A percentile compares a stretch with the other conserved stretches of the same genome.
Evolutionary conservation across 2,113 vertebrate genomes (phyloP).

Genomic region (Octodon degus): DNA sequence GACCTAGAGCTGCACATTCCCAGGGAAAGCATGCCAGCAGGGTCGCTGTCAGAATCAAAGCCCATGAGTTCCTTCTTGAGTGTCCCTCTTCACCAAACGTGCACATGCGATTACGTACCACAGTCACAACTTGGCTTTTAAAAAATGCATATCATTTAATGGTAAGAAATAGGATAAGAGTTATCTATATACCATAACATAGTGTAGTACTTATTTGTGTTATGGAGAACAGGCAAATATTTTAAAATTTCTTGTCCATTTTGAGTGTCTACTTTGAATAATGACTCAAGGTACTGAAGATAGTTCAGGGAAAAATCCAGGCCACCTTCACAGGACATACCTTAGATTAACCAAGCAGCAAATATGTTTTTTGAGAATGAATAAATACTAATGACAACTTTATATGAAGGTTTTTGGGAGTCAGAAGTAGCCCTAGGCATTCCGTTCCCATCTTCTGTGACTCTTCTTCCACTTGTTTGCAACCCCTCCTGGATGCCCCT

Average conservation of each 20-base stretch:
- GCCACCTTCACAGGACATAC: not conserved
- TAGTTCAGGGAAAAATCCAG: not conserved
- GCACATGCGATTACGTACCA: not conserved
- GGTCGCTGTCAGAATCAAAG: not conserved
- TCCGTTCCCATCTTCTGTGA: not conserved
- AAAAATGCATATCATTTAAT: not conserved
- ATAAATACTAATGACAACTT: not conserved
- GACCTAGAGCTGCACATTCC: not conserved
- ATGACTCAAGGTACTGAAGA: not conserved
- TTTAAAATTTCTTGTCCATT: slow-evolving; percentile 8
- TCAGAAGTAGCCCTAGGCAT: not conserved
- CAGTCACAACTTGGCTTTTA: not conserved
- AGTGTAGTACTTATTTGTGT: not conserved
- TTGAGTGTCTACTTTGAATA: not conserved
- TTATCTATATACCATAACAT: not conserved
- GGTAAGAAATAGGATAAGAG: not conserved
- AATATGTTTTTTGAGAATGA: not conserved
- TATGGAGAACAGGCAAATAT: not conserved
- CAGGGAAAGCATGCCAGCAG: not conserved
- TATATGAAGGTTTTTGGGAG: not conserved
- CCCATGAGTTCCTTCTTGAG: not conserved
- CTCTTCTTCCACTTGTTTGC: not conserved
- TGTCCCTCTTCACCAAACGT: not conserved
- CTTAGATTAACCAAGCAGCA: not conserved
- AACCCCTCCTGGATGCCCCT: not conserved